Evolutionary conservation across 2,888 invertebrate species (phyloP).

Genomic region (Elegia similella): DNA sequence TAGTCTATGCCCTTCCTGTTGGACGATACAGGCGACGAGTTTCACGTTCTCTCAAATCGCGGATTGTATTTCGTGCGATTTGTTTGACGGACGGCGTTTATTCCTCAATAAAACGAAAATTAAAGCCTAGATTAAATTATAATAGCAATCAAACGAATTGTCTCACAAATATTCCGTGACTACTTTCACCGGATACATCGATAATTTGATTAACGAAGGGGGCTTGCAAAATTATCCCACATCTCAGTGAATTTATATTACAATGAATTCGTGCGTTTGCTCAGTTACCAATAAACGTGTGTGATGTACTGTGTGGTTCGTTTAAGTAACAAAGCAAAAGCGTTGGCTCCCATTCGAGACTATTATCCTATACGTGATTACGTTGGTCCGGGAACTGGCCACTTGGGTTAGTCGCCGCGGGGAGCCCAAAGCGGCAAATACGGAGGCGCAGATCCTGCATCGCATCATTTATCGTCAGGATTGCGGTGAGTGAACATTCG

Average conservation of each 20-base stretch:
- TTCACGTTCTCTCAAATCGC: conserved; percentile 61
- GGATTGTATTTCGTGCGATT: conserved; percentile 58
- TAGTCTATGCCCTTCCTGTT: conserved; percentile 59
- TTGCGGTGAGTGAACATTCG: conserved; percentile 69
- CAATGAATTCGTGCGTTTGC: conserved; percentile 67
- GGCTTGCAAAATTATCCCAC: conserved; percentile 53
- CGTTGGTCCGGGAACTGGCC: conserved; percentile 72
- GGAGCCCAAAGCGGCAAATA: conserved; percentile 79
- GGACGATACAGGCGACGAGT: conserved; percentile 43
- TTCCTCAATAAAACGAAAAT: conserved; percentile 40
- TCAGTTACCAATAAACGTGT: conserved; percentile 60
- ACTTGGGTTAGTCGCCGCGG: conserved; percentile 73
- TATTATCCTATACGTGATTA: conserved; percentile 78
- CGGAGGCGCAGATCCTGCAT: conserved; percentile 76
- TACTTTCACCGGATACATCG: conserved; percentile 74
- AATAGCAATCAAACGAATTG: conserved; percentile 10
- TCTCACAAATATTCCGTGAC: conserved; percentile 20
- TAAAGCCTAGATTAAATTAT: conserved; percentile 26
- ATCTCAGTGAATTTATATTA: conserved; percentile 51
- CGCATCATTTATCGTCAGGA: conserved; percentile 78
- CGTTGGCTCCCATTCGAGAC: conserved; percentile 68
- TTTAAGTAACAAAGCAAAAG: conserved; percentile 76
- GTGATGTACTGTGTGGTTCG: conserved; percentile 68
- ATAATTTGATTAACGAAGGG: conserved; percentile 70
- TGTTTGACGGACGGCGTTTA: conserved; percentile 45